Evolutionary conservation across 1,140 invertebrate species (phyloP), one percentile per base, ranked within the genome.

Genomic region (Prorops nasuta): DNA sequence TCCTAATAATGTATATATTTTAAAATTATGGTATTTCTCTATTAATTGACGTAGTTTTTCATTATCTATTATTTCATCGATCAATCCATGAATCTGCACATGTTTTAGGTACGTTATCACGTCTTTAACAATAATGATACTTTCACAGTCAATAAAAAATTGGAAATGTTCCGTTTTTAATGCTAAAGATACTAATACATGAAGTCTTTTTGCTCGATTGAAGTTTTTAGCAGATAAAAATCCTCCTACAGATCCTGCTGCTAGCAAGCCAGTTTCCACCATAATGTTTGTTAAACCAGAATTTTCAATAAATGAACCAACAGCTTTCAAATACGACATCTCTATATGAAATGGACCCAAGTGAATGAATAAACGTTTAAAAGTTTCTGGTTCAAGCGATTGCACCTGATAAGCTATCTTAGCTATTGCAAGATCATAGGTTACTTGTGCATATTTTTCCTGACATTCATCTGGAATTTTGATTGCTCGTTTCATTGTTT

Each of bases 291-390:
- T 50, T 49, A 78, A 49, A 9, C 74, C 78, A 65, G 70, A 75
- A 39, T 72, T 59, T 35, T 51, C 38, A 15, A 80, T 77, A 34
- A 77, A 46, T 60, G 74, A 72, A 12, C 76, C 79, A 8, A 80
- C 19, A 1, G 69, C 72, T 59, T 76, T 78, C 48, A 80, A 80
- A 53, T 64, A 80, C 12, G 78, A 56, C 65, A 79, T 60, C 59
- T 69, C 63, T 12, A 79, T 68, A 51, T 80, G 78, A 50, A 80
- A 80, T 1, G 67, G 34, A 34, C 78, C 79, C 12, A 78, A 49
- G 52, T 77, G 68, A 18, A 80, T 77, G 50, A 80, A 80, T 42
- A 80, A 55, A 55, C 44, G 61, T 54, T 49, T 56, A 36, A 75
- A 41, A 14, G 45, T 55, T 3, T 64, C 51, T 14, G 44, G 47